Conservation (phyloP, 1,140 invertebrate species). For the Calephelis nemesis region DNA sequence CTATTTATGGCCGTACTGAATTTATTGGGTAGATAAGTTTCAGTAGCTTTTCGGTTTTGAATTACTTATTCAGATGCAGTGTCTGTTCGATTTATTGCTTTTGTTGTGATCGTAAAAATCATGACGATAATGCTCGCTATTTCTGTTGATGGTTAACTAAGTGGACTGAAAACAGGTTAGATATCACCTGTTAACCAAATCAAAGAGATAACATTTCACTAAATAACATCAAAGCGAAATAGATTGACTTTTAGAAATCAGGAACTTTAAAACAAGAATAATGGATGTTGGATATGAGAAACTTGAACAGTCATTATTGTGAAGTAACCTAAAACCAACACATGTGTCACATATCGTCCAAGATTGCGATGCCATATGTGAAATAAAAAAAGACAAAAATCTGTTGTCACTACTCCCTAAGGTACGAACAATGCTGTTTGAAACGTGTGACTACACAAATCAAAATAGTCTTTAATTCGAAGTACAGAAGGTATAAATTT, state of each 20-base stretch:
- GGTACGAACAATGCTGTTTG: conserved; percentile 69
- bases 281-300: conserved; percentile 64
- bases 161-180: conserved; percentile 41
- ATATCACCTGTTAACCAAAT: conserved; percentile 54
- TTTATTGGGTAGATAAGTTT: conserved; percentile 72
- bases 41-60: conserved; percentile 62
- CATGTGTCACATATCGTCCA: conserved; percentile 76
- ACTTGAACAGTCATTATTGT: conserved; percentile 70
- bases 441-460: conserved; percentile 33
- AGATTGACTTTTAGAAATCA: conserved; percentile 58
- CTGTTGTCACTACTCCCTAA: conserved; percentile 73
- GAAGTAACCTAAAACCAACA: conserved; percentile 73
- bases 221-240: conserved; percentile 64
- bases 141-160: conserved; percentile 40
- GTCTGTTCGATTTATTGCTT: conserved; percentile 49
- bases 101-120: conserved; percentile 54
- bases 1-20: conserved; percentile 66
- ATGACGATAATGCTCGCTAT: conserved; percentile 41
- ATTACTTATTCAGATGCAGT: conserved; percentile 55
- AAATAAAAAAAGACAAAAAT: conserved; percentile 75
- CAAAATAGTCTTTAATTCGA: conserved; percentile 44
- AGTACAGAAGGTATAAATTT: conserved; percentile 38
- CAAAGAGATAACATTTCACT: conserved; percentile 44
- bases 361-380: conserved; percentile 77
- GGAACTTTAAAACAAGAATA: conserved; percentile 35